Base-by-base conservation (phyloP, 2,888 invertebrate genomes). In the Sinhomidia bicolor region DNA sequence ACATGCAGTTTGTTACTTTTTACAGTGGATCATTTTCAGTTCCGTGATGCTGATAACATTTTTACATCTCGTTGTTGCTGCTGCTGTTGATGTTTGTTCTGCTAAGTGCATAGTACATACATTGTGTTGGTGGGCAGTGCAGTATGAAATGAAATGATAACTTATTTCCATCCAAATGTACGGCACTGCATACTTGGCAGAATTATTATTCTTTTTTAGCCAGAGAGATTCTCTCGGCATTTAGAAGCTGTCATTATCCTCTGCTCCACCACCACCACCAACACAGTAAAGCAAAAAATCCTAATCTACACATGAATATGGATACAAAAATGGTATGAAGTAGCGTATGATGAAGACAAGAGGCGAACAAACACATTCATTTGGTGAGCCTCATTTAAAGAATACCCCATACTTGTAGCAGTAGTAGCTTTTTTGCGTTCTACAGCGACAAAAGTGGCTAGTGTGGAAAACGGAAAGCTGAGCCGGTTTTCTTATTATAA, bases 371-470 rank as follows among this genome's bases (percentile, higher is more conserved):
- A 12, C 47, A n/a, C n/a, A n/a, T n/a, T n/a, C n/a, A 57, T 10
- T 32, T 65, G 62, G 4, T 17, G 14, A 14, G 62, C 14, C 26
- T 23, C 62, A 32, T 65, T 65, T 65, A 65, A 32, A 65, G 23
- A 65, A 57, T 57, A 57, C 54, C 7, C 7, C 54, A 57, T 57
- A 57, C 54, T 57, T 57, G 54, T n/a, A n/a, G 51, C n/a, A 14
- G 6, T 51, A 51, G n/a, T 41, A n/a, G n/a, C n/a, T n/a, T n/a
- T n/a, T n/a, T n/a, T n/a, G n/a, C n/a, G n/a, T n/a, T n/a, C n/a
- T 41, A 41, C 12, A 57, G 54, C 54, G 17, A 57, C 36, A 36
- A 36, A 36, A 36, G 36, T 36, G 7, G 36, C 20, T 3, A 20
- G 20, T 17, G 54, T 20, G 17, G 17, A 20, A 57, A 57, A 20